Base-by-base conservation (phyloP, 2,888 invertebrate genomes). In the Platynereis dumerilii region DNA sequence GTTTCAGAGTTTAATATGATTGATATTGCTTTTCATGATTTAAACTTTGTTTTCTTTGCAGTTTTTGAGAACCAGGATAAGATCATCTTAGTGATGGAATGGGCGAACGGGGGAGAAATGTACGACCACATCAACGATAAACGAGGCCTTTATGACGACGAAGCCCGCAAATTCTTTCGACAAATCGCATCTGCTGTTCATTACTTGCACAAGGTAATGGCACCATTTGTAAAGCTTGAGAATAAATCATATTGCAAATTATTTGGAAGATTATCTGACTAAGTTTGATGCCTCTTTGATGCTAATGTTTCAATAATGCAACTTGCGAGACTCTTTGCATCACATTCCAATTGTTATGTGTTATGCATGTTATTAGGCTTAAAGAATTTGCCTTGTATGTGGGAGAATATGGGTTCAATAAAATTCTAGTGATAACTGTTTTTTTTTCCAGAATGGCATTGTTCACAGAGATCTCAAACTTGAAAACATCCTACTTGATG, bases 1-100 rank as follows among this genome's bases (percentile, higher is more conserved):
- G n/a, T n/a, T n/a, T n/a, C n/a, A n/a, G n/a, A n/a, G n/a, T n/a
- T n/a, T n/a, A n/a, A n/a, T n/a, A n/a, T n/a, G n/a, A n/a, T n/a
- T n/a, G n/a, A n/a, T n/a, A n/a, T 22, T 24, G 24, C 5, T 17
- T 55, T 7, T 12, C 7, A 48, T 12, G 55, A 3, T 3, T n/a
- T n/a, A n/a, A n/a, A n/a, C n/a, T n/a, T 55, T 58, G 26, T 7
- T 17, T 58, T 27, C n/a, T 72, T 87, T 88, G 72, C 87, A 95
- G 98, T 99, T 77, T 99, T 99, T 87, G 99, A 99, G 88, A 99
- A 98, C 87, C 91, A 94, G 80, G 98, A 99, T 86, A 96, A 97
- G 87, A 98, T 99, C 90, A 96, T 99, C 76, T 88, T 99, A 73
- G 97, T 99, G 39, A 97, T 99, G 97, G 98, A 99, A 86, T 98